Percentiles rank a stretch among this genome's conserved stretches.
phyloP scores from a whole-genome alignment of 2,888 invertebrate genomes.

The Melipona bicolor region DNA sequence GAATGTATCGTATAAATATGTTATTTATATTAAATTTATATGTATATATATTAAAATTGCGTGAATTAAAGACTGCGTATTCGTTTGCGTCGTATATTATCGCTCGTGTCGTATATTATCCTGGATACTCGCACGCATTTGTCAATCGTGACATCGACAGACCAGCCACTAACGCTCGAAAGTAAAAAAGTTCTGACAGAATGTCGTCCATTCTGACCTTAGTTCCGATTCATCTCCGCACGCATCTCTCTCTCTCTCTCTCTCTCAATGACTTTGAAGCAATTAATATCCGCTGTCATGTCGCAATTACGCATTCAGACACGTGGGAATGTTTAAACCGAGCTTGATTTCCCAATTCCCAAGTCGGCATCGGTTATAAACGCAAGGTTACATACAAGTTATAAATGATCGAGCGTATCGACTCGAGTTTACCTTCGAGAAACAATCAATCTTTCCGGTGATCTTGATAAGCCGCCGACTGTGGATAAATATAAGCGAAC shows the following conservation, averaged over 20 bases:
- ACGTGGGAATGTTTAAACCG: slow-evolving; percentile 40
- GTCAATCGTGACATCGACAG: slow-evolving; percentile 61
- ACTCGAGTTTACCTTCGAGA: slow-evolving; percentile 40
- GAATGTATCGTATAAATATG: too few species aligned
- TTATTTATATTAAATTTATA: too few species aligned
- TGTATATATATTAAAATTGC: too few species aligned
- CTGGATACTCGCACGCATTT: slow-evolving; percentile 47
- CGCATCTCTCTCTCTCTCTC: too few species aligned
- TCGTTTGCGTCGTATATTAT: slow-evolving; percentile 2
- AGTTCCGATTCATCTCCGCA: slow-evolving; percentile 5
- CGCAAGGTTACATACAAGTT: slow-evolving; percentile 24
- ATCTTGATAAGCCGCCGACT: slow-evolving; percentile 45
- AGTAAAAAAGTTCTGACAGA: slow-evolving; percentile 25
- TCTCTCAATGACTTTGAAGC: slow-evolving; percentile 21
- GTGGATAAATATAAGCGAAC: slow-evolving; percentile 33
- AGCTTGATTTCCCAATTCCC: slow-evolving; percentile 58
- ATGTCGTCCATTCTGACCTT: slow-evolving; percentile 33
- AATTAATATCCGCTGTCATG: slow-evolving; percentile 66
- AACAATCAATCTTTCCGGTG: slow-evolving; percentile 37
- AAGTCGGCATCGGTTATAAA: slow-evolving; percentile 18
- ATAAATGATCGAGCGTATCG: slow-evolving; percentile 46
- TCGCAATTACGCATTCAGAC: slow-evolving; percentile 62
- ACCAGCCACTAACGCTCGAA: slow-evolving; percentile 19
- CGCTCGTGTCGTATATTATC: slow-evolving; percentile 44
- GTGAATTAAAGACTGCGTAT: too few species aligned